Base-by-base conservation (phyloP, 2,888 invertebrate species). In the Protonemura montana region DNA sequence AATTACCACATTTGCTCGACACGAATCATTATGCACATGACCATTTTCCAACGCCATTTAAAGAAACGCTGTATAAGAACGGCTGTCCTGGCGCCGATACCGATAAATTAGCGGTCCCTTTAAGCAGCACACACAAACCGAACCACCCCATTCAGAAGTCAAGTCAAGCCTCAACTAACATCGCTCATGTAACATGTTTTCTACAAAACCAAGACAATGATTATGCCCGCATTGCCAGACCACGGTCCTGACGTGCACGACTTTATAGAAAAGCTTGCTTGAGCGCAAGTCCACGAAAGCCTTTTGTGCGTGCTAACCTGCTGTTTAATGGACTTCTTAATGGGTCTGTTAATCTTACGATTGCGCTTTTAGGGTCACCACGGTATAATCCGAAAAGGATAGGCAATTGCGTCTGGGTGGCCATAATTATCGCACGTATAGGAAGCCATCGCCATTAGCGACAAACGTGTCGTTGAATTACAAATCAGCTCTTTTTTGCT, bases 281-380 rank as follows among this genome's bases (percentile, higher is more conserved):
- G 59, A 21, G 59, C 59, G 59, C 59, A 59, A 21, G 59, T 21
- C 59, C 59, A 21, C 59, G 7, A 59, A 59, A 59, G 59, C 21
- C 59, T 59, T 59, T 59, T 59, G 59, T 59, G 59, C 59, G 59
- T 59, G 59, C 59, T 21, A 59, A 13, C 59, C 59, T 59, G 59
- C 59, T 59, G 59, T 59, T 59, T 59, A 59, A 59, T 59, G 59
- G 59, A 21, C 59, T 59, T 59, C 59, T 59, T 59, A 59, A 59
- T 59, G 59, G 16, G 59, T 21, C 59, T 59, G 59, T 59, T 59
- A 59, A 59, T 59, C 59, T 59, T 59, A 59, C 59, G 59, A 59
- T 59, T 59, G 59, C 59, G 59, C 59, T 59, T 59, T 59, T 35
- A 10, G 59, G 59, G 59, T 59, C 59, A 59, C 59, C 59, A 21